These are phyloP conservation scores for Pseudachorutes palmiensis DNA, from an alignment of 1,140 invertebrate species.

Conservation along the genomic window DNA sequence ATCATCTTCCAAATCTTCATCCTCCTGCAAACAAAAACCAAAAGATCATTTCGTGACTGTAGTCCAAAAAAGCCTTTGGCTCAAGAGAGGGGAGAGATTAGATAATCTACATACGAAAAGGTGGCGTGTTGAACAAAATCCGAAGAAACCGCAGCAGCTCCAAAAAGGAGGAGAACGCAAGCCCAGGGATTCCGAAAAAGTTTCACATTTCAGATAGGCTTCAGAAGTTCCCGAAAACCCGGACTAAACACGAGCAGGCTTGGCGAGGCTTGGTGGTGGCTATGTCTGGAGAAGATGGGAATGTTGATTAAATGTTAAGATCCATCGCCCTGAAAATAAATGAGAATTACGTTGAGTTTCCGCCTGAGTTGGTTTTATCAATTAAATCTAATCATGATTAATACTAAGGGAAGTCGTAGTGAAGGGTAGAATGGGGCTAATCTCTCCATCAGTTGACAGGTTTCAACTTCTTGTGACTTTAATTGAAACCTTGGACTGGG, in stretches of 20 bases:
- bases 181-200: background rate
- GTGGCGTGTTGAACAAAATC: constrained; percentile 33
- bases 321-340: background rate
- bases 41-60: constrained; percentile 5
- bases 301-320: background rate
- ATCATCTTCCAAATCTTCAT: constrained; percentile 1
- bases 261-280: background rate
- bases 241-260: background rate
- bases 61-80: background rate
- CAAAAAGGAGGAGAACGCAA: background rate
- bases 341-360: background rate
- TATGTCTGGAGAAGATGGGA: constrained; percentile 3
- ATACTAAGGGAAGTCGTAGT: background rate
- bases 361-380: background rate
- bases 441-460: constrained; percentile 1
- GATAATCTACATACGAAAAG: constrained; percentile 27
- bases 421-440: background rate
- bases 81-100: constrained; percentile 12
- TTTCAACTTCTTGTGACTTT: background rate
- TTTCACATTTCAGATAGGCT: background rate
- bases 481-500: background rate
- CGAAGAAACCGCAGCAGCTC: constrained; percentile 26
- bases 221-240: background rate
- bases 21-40: background rate
- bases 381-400: constrained; percentile 10